phyloP scores from a whole-genome alignment of 1,140 invertebrate genomes.

The Drosophila tsacasi region DNA sequence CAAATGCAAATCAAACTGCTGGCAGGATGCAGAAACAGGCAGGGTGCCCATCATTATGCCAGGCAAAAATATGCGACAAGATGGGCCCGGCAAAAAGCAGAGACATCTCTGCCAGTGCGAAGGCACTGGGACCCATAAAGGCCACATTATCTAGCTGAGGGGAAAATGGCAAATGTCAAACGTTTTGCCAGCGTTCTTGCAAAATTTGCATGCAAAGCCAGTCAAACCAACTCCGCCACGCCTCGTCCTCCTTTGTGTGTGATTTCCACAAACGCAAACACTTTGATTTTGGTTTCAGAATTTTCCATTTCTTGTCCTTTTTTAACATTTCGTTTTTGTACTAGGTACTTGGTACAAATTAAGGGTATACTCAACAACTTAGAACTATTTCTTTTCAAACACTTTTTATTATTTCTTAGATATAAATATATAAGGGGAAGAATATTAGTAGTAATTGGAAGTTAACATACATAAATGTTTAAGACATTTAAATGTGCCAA shows the following conservation, averaged over 20 bases:
- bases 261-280: slow-evolving; percentile 82
- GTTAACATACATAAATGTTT: no score
- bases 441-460: no score
- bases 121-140: slow-evolving; percentile 36
- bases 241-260: slow-evolving; percentile 56
- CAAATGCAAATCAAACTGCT: slow-evolving; percentile 61
- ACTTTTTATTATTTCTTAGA: no score
- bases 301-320: slow-evolving; percentile 27
- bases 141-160: slow-evolving; percentile 70
- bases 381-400: not conserved
- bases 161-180: slow-evolving; percentile 75
- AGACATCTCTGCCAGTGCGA: slow-evolving; percentile 16
- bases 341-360: not conserved
- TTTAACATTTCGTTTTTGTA: slow-evolving; percentile 3
- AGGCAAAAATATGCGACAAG: slow-evolving; percentile 59
- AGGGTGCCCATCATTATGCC: slow-evolving; percentile 72
- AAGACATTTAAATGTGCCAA: no score
- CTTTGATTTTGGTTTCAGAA: slow-evolving; percentile 73
- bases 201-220: slow-evolving; percentile 75
- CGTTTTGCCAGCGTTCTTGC: slow-evolving; percentile 66
- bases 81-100: slow-evolving; percentile 22
- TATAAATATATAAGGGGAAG: no score
- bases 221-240: slow-evolving; percentile 18
- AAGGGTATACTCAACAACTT: not conserved
- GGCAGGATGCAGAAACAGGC: slow-evolving; percentile 50